Evolutionary conservation across 2,888 invertebrate genomes (phyloP), one percentile per base, ranked within the genome.

Genomic region (Dolichomitus sp.): DNA sequence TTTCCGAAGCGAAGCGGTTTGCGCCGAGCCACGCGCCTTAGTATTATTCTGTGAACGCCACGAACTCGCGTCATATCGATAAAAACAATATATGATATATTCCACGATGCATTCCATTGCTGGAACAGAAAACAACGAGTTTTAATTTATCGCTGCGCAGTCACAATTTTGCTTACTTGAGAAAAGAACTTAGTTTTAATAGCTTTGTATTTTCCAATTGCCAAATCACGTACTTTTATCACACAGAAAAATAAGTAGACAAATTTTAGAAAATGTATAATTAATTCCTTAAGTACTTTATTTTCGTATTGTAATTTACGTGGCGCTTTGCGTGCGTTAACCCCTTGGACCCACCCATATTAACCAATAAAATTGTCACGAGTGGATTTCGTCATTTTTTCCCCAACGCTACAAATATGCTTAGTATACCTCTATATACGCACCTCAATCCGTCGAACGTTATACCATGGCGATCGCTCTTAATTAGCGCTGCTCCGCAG

Each of bases 401-500:
- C 14, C 54, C 9, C 19, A 17, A 40, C 23, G 50, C 33, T 48
- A 33, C n/a, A 11, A n/a, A 27, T 14, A 33, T 11, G 2, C 17
- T 12, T 66, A 4, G 17, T 19, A 45, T 2, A 37, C n/a, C 11
- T 37, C 11, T 9, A 9, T 19, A 37, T 23, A 27, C 45, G 11
- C n/a, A n/a, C 19, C 19, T 63, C 61, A 65, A 65, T 65, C 65
- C 65, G 65, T 65, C 65, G 65, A 65, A 45, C 65, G 65, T 45
- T 40, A 19, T 27, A 65, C 5, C 33, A 45, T 14, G n/a, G 33
- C 68, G 68, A 78, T 75, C 79, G 75, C 75, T 83, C 82, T 83
- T 83, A 83, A 83, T 83, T 83, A 79, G 66, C 82, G 82, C 79
- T 75, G 37, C 78, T 63, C 69, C 66, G 72, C 54, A 66, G 50